Percentiles rank a stretch among this genome's conserved stretches.
phyloP scores from a whole-genome alignment of 2,113 vertebrate genomes.

The Mirza zaza region DNA sequence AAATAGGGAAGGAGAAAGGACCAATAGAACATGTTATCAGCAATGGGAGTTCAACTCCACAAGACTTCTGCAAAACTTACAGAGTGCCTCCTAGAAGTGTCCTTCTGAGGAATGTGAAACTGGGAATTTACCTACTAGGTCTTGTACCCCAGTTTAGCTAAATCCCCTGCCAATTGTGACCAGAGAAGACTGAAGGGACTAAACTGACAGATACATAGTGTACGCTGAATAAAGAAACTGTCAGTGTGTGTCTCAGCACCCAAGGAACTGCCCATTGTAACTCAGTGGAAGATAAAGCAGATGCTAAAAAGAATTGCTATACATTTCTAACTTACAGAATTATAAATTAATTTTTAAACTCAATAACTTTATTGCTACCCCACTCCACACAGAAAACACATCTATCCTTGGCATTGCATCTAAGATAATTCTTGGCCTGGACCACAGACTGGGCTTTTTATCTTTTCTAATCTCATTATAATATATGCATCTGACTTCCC shows the following conservation, averaged over 20 bases:
- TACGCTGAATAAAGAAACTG: background rate
- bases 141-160: background rate
- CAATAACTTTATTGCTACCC: background rate
- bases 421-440: background rate
- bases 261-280: fast-evolving
- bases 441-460: background rate
- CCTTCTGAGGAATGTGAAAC: background rate
- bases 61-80: background rate
- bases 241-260: background rate
- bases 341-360: background rate
- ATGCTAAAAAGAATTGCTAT: background rate
- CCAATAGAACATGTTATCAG: background rate
- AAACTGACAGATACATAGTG: background rate
- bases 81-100: background rate
- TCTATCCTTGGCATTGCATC: background rate
- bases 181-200: background rate
- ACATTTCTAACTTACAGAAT: background rate
- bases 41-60: background rate
- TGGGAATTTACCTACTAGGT: background rate
- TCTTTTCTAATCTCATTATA: background rate
- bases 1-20: background rate
- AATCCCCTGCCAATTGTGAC: background rate
- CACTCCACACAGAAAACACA: background rate
- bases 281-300: background rate
- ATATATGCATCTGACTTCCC: background rate